These are phyloP conservation scores for Plecturocebus donacophilus DNA, from an alignment of 2,113 vertebrate species.

Conservation along the genomic window DNA sequence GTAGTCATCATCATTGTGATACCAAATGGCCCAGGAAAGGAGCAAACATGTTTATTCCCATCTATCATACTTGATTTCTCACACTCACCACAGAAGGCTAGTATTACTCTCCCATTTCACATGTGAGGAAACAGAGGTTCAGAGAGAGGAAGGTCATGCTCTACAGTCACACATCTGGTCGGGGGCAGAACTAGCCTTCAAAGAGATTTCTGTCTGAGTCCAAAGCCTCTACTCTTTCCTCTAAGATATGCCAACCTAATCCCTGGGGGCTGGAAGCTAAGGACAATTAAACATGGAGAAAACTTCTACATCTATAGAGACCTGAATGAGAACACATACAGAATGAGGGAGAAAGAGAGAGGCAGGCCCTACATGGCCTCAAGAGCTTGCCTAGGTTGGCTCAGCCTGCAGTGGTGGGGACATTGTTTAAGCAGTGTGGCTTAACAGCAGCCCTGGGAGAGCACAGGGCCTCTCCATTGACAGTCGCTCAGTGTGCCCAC, in stretches of 20 bases:
- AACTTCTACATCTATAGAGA: not conserved
- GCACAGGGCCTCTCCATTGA: not conserved
- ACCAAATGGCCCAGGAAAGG: not conserved
- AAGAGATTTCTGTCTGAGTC: not conserved
- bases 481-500: not conserved
- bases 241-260: not conserved
- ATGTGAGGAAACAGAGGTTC: not conserved
- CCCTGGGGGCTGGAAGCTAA: not conserved
- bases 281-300: not conserved
- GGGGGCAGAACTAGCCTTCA: not conserved
- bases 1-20: fast-evolving
- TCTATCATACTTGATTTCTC: not conserved
- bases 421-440: fast-evolving
- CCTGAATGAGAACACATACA: not conserved
- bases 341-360: not conserved
- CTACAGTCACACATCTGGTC: not conserved
- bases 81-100: not conserved
- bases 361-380: not conserved
- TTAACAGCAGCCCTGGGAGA: too few relatives aligned
- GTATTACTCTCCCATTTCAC: not conserved
- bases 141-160: not conserved
- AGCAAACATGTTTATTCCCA: too few relatives aligned
- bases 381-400: not conserved
- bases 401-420: not conserved
- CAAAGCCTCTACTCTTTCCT: not conserved